Conservation (phyloP, 2,113 vertebrate species). For the Tachysurus vachellii region DNA sequence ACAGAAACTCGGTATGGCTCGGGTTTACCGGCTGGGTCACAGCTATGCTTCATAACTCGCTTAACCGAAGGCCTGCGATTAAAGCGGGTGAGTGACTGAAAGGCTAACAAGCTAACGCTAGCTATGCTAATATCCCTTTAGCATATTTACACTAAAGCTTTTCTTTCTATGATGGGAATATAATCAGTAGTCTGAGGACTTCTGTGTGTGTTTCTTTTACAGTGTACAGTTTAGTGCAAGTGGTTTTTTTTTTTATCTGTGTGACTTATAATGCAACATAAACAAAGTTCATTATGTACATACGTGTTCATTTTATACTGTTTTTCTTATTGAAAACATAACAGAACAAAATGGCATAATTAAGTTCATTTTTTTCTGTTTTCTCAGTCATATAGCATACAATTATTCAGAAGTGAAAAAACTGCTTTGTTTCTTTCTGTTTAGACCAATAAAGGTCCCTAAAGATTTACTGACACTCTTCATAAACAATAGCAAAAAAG, state of each 20-base stretch:
- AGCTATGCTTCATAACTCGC: conserved; percentile 71
- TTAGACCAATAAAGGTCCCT: not conserved
- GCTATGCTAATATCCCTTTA: not conserved
- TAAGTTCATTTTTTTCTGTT: not conserved
- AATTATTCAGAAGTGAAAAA: too few species aligned
- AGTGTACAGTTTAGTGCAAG: not conserved
- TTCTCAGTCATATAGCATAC: not conserved
- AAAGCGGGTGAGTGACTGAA: conserved; percentile 66
- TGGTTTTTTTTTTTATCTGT: not conserved
- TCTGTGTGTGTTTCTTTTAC: not conserved
- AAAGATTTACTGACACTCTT: not conserved
- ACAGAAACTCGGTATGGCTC: conserved; percentile 72
- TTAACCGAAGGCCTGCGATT: conserved; percentile 69
- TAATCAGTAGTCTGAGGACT: not conserved
- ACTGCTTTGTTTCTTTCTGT: not conserved
- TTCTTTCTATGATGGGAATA: not conserved
- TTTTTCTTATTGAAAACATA: not conserved
- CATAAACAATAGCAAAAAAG: not conserved
- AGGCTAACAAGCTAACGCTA: not conserved
- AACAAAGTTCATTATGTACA: not conserved
- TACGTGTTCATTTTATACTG: not conserved
- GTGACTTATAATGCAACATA: not conserved
- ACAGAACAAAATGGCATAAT: not conserved
- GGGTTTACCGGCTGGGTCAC: conserved; percentile 64
- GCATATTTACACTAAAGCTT: not conserved